Conservation (phyloP, 2,888 invertebrate species). For the Sphinx pinastri region DNA sequence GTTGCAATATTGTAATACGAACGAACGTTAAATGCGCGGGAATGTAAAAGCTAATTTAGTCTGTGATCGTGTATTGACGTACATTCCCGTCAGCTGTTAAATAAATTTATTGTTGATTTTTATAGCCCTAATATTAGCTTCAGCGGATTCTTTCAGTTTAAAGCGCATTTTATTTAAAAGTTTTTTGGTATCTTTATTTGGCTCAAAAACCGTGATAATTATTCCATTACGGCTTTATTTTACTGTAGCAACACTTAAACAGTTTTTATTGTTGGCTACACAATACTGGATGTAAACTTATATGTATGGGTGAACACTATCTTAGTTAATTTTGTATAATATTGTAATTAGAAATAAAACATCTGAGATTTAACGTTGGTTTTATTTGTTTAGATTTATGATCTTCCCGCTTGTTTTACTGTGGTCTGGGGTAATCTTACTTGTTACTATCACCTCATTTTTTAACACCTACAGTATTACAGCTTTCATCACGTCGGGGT, state of each 20-base stretch:
- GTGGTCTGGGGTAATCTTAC: no score
- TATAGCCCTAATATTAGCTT: not conserved
- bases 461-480: no score
- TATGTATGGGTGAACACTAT: slow-evolving; percentile 42
- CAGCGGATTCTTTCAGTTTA: not conserved
- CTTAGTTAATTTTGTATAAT: slow-evolving; percentile 58
- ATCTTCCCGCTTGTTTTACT: no score
- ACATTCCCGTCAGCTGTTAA: slow-evolving; percentile 7
- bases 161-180: not conserved
- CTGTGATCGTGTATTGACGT: slow-evolving; percentile 14
- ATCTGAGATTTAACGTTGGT: slow-evolving; percentile 36
- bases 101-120: not conserved
- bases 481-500: no score
- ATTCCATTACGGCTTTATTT: slow-evolving; percentile 11
- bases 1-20: slow-evolving; percentile 30
- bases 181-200: not conserved
- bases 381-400: slow-evolving; percentile 8
- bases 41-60: slow-evolving; percentile 18
- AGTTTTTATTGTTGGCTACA: not conserved
- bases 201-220: not conserved
- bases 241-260: slow-evolving; percentile 2
- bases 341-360: slow-evolving; percentile 56
- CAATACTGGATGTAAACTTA: not conserved
- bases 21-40: not conserved
- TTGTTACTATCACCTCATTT: no score